phyloP scores from a whole-genome alignment of 2,113 vertebrate genomes.

The Tetraodon nigroviridis region DNA sequence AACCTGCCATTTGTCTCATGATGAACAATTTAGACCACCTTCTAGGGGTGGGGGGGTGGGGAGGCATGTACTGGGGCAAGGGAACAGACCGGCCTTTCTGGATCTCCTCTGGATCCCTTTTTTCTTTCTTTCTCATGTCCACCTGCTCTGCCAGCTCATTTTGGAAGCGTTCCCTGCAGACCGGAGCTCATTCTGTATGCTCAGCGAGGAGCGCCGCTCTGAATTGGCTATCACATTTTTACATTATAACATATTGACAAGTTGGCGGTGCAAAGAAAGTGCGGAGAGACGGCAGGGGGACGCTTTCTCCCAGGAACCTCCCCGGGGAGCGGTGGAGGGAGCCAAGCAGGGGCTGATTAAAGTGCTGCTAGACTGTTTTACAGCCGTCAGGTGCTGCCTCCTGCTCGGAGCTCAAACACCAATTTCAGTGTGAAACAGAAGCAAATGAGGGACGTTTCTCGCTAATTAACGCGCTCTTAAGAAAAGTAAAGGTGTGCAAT shows the following conservation, averaged over 20 bases:
- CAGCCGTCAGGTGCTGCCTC: constrained; percentile 24
- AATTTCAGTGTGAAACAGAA: background rate
- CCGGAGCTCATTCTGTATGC: constrained; percentile 58
- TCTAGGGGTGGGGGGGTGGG: constrained; percentile 39
- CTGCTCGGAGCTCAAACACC: background rate
- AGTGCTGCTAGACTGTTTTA: constrained; percentile 30
- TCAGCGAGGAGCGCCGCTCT: constrained; percentile 26
- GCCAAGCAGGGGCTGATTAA: constrained; percentile 44
- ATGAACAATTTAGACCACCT: constrained; percentile 73
- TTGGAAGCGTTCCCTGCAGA: constrained; percentile 46
- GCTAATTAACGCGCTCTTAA: constrained; percentile 2
- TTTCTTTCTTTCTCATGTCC: constrained; percentile 20
- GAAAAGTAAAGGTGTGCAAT: constrained; percentile 9
- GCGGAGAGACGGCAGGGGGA: constrained; percentile 20
- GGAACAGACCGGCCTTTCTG: constrained; percentile 32
- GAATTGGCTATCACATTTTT: constrained; percentile 70
- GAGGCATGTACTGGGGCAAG: background rate
- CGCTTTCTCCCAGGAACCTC: constrained; percentile 24
- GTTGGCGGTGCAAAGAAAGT: constrained; percentile 32
- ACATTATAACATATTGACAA: constrained; percentile 72
- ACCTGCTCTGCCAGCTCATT: constrained; percentile 29
- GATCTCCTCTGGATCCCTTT: constrained; percentile 9
- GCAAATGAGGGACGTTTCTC: background rate
- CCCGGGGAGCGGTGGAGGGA: constrained; percentile 6
- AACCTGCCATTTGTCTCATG: constrained; percentile 67